Conservation (phyloP, 2,113 vertebrate species). For the Murina feae region DNA sequence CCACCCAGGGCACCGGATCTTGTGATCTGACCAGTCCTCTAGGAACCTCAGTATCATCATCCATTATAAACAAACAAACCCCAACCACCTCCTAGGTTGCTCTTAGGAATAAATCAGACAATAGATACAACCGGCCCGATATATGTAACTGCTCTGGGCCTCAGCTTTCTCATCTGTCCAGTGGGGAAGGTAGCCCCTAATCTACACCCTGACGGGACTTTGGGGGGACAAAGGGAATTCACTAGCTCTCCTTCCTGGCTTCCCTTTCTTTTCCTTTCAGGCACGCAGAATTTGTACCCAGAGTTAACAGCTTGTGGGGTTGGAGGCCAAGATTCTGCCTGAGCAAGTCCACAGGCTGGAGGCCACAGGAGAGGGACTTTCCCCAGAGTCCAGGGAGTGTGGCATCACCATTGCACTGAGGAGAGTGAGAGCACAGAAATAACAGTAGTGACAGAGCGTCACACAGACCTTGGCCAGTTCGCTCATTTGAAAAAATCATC, state of each 20-base stretch:
- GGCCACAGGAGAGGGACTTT: neutral
- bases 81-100: neutral
- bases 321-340: neutral
- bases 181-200: neutral
- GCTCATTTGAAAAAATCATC: neutral
- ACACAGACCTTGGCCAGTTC: neutral
- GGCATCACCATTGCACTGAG: neutral
- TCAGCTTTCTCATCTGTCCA: neutral
- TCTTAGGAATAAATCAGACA: neutral
- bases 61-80: neutral
- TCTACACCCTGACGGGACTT: neutral
- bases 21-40: neutral
- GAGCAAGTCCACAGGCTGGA: neutral
- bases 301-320: neutral
- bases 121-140: neutral
- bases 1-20: rapidly evolving
- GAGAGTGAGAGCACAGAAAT: neutral
- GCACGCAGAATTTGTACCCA: neutral
- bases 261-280: neutral
- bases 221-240: neutral
- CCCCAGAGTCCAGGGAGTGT: neutral
- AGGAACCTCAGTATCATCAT: neutral
- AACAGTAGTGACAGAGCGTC: neutral
- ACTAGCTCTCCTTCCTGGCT: neutral
- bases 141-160: neutral